Evolutionary conservation across 2,888 invertebrate species (phyloP).

Genomic region (Euzophera pinguis): DNA sequence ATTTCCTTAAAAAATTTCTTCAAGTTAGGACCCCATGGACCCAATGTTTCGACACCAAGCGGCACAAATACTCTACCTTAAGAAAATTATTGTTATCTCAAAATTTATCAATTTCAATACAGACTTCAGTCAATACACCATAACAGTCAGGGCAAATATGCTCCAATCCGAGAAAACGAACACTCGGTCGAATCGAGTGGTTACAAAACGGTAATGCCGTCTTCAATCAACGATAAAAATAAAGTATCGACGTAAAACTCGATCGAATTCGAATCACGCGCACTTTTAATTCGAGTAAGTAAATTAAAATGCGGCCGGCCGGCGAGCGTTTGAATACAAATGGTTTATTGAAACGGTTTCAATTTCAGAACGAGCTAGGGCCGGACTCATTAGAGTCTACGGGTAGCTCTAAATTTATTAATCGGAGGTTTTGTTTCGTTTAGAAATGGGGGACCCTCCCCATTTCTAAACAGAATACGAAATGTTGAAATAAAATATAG

Average conservation of each 20-base stretch:
- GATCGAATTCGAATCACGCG: constrained; percentile 72
- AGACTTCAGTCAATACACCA: too few relatives aligned
- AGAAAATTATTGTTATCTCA: too few relatives aligned
- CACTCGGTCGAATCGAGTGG: constrained; percentile 1
- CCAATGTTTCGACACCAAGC: too few relatives aligned
- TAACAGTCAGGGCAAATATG: constrained; percentile 27
- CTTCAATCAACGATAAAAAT: constrained; percentile 75
- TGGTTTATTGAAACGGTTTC: constrained; percentile 67
- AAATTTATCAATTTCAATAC: too few relatives aligned
- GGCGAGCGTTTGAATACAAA: constrained; percentile 71
- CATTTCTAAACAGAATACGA: neutral
- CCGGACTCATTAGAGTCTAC: constrained; percentile 57
- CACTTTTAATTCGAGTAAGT: constrained; percentile 76
- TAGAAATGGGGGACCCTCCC: too few relatives aligned
- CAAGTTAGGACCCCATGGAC: too few relatives aligned
- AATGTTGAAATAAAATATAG: too few relatives aligned
- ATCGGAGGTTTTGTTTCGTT: constrained; percentile 29
- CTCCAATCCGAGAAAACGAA: constrained; percentile 1
- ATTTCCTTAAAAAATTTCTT: too few relatives aligned
- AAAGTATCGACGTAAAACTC: constrained; percentile 59
- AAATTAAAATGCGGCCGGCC: constrained; percentile 76
- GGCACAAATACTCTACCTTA: too few relatives aligned
- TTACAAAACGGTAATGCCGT: constrained; percentile 44
- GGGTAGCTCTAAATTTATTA: constrained; percentile 55
- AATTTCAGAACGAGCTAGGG: constrained; percentile 36